phyloP scores from a whole-genome alignment of 2,113 vertebrate genomes.

The Leiothrix lutea region DNA sequence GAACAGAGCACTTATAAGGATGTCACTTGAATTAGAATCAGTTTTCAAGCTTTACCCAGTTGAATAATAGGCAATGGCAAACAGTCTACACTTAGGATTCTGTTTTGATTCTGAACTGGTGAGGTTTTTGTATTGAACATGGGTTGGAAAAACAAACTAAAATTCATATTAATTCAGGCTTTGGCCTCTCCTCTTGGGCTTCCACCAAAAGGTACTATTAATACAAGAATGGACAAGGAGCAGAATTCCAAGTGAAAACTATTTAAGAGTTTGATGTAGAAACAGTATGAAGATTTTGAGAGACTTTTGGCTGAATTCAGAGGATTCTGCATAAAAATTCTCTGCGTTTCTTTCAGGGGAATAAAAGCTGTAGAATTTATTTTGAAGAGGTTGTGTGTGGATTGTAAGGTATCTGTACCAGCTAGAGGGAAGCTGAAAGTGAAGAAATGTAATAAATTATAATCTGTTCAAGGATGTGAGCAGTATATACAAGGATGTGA shows the following conservation, averaged over 20 bases:
- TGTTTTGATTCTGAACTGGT: neutral
- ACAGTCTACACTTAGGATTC: neutral
- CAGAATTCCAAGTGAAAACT: neutral
- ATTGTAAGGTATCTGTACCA: neutral
- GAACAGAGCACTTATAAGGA: neutral
- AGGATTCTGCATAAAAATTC: neutral
- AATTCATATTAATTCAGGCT: neutral
- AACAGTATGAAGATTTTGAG: neutral
- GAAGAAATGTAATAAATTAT: neutral
- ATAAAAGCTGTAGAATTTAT: neutral
- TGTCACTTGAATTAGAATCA: neutral
- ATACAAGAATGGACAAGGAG: neutral
- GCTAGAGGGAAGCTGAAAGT: neutral
- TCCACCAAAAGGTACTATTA: neutral
- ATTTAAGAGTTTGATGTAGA: neutral
- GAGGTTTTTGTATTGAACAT: neutral
- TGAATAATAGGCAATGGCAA: neutral
- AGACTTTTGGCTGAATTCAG: neutral
- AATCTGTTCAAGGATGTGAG: neutral
- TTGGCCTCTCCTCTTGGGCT: neutral
- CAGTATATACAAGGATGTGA: neutral
- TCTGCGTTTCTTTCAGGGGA: neutral
- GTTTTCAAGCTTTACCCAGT: neutral
- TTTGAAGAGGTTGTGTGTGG: rapidly evolving
- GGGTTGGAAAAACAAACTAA: neutral